These are phyloP conservation scores for Cariama cristata DNA, from an alignment of 2,113 vertebrate species.

Conservation along the genomic window DNA sequence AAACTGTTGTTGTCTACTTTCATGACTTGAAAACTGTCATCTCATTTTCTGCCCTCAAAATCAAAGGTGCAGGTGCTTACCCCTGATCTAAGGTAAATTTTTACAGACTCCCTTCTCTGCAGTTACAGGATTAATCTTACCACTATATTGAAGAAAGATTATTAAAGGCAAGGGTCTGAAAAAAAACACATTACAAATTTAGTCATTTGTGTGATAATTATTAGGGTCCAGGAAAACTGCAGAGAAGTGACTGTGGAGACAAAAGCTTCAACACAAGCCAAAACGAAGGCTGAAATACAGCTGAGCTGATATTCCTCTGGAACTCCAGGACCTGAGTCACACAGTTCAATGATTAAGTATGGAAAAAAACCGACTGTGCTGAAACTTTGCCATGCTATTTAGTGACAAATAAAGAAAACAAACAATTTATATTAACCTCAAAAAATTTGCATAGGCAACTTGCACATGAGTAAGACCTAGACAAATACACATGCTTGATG, in stretches of 20 bases:
- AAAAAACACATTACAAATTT: not conserved
- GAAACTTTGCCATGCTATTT: not conserved
- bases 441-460: not conserved
- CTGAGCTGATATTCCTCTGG: not conserved
- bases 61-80: not conserved
- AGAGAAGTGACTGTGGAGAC: not conserved
- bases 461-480: not conserved
- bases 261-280: not conserved
- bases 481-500: not conserved
- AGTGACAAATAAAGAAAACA: constrained; percentile 3
- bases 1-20: not conserved
- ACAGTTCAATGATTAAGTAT: not conserved
- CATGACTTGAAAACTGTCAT: not conserved
- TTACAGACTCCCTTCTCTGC: not conserved
- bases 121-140: not conserved
- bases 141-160: not conserved
- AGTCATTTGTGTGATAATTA: not conserved
- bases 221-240: not conserved
- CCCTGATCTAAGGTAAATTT: not conserved
- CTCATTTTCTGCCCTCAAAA: not conserved
- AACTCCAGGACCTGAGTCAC: not conserved
- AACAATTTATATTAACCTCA: not conserved
- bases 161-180: not conserved
- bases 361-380: not conserved
- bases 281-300: not conserved